Percentiles rank a stretch among this genome's conserved stretches.
phyloP scores from a whole-genome alignment of 2,888 invertebrate genomes.

The Siphonodentalium dalli region DNA sequence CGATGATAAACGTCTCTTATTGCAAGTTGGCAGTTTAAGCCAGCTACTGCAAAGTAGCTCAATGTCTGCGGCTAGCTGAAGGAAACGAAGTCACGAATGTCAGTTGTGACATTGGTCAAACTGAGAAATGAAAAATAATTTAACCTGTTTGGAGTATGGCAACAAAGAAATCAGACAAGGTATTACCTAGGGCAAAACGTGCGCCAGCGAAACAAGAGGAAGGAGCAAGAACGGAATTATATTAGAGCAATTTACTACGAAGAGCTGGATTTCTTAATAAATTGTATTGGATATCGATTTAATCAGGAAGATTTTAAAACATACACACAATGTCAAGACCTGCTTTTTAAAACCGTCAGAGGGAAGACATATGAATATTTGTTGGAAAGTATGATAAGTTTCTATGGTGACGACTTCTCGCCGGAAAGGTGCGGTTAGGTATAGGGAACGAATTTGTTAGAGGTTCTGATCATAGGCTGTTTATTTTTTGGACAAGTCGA shows the following conservation, averaged over 20 bases:
- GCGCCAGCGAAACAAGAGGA: constrained; percentile 2
- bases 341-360: constrained; percentile 17
- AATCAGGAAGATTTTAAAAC: constrained; percentile 17
- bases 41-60: too few relatives aligned
- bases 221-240: constrained; percentile 6
- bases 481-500: too few relatives aligned
- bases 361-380: background rate
- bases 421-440: constrained; percentile 4
- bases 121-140: too few relatives aligned
- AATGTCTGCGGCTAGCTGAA: too few relatives aligned
- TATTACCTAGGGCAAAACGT: too few relatives aligned
- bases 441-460: constrained; percentile 12
- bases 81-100: too few relatives aligned
- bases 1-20: too few relatives aligned
- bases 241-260: constrained; percentile 18
- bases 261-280: constrained; percentile 16
- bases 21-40: too few relatives aligned
- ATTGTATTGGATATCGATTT: constrained; percentile 17
- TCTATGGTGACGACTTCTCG: constrained; percentile 3
- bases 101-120: too few relatives aligned
- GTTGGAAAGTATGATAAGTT: background rate
- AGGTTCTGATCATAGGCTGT: constrained; percentile 2
- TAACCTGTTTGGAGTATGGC: too few relatives aligned
- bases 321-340: constrained; percentile 11
- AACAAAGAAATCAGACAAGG: too few relatives aligned